A percentile compares a stretch with the other conserved stretches of the same genome.
These are phyloP conservation scores for Drosophila nigrodunni DNA, from an alignment of 1,140 invertebrate species.

Conservation along the genomic window DNA sequence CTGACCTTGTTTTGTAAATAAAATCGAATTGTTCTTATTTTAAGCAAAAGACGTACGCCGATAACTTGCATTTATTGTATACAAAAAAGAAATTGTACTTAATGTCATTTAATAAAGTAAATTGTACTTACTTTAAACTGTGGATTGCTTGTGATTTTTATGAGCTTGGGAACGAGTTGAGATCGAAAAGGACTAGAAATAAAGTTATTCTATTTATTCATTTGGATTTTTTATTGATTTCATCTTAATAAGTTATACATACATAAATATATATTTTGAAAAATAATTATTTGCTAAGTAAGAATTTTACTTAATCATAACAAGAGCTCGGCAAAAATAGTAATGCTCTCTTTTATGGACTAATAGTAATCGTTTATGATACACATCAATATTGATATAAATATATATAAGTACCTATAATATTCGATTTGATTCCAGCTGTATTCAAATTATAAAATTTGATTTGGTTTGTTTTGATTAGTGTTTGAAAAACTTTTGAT, in stretches of 20 bases:
- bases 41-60: constrained; percentile 31
- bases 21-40: constrained; percentile 16
- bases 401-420: constrained; percentile 9
- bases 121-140: constrained; percentile 7
- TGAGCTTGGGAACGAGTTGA: not conserved
- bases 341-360: constrained; percentile 43
- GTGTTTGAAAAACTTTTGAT: constrained; percentile 37
- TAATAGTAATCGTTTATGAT: constrained; percentile 49
- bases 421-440: constrained; percentile 26
- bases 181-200: too few relatives aligned
- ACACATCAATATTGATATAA: constrained; percentile 39
- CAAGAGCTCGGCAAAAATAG: constrained; percentile 44
- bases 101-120: constrained; percentile 38
- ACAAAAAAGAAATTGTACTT: constrained; percentile 46
- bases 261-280: constrained; percentile 39
- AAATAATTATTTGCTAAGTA: constrained; percentile 39
- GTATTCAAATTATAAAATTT: constrained; percentile 44
- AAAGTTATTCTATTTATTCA: not conserved
- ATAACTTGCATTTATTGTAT: constrained; percentile 48
- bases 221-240: constrained; percentile 10
- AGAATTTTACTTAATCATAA: constrained; percentile 27
- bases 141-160: not conserved
- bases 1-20: constrained; percentile 47
- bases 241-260: constrained; percentile 24
- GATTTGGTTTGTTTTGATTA: not conserved